Base-by-base conservation (phyloP, 1,140 invertebrate species). In the Acyrthosiphon pisum region DNA sequence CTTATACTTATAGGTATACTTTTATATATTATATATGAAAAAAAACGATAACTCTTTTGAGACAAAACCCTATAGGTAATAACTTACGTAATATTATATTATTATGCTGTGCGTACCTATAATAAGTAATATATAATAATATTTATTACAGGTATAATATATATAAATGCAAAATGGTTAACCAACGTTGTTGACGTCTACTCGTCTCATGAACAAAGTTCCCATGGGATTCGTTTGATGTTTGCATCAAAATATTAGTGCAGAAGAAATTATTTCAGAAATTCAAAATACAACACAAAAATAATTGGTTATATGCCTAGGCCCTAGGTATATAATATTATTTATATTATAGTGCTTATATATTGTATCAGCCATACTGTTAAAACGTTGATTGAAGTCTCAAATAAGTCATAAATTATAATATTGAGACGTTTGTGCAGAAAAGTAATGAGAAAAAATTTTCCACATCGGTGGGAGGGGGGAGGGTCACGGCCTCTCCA, bases 331-430 rank as follows among this genome's bases (percentile, higher is more conserved):
- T 35, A 14, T 84, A 84, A 20, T 8, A 23, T 41, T 84, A 44
- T 81, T 83, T 83, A 41, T 23, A 23, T 37, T 23, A 23, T 37
- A n/a, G 23, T 11, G 26, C 11, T 44, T 86, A 86, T 30, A 26
- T 76, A 76, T 6, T 48, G 20, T 9, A 46, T 26, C 11, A 86
- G 44, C 26, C 44, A n/a, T 68, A n/a, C 60, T 76, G n/a, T 76
- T 46, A 86, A 48, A 56, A 56, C 88, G 88, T 89, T 89, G 88
- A 41, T 41, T 41, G 35, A 41, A 89, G 88, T 14, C n/a, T 35
- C 1, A 22, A 88, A 46, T 84, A 14, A 1, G 60, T n/a, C n/a
- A n/a, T 1, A 50, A 1, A 30, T n/a, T 68, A n/a, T 9, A 50
- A 53, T 53, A 68, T 76, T 76, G 60, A n/a, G 60, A 76, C 14